Base-by-base conservation (phyloP, 2,797 vertebrate species). In the Malurus splendens region DNA sequence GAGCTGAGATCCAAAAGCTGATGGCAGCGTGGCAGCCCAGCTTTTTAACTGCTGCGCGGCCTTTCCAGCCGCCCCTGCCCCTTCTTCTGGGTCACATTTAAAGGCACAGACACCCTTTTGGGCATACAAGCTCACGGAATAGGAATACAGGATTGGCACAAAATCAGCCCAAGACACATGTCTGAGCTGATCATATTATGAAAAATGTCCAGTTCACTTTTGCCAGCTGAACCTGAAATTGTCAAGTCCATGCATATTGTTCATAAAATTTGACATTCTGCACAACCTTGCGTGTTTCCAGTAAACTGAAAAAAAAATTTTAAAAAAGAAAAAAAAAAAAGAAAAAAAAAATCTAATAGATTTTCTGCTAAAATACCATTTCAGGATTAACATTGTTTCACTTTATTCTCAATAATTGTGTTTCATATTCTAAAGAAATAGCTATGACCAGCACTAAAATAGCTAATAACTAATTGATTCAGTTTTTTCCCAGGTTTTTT, bases 341-440 rank as follows among this genome's bases (percentile, higher is more conserved):
- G 30, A 22, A 6, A 14, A 30, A 10, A 15, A 19, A 10, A 38
- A 14, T 3, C 10, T 0, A 41, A 52, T 3, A 18, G 4, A 41
- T 50, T 62, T 62, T 13, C 10, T 70, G 7, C 32, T 64, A 51
- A 87, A 83, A 62, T 25, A 11, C 4, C 18, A 2, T 52, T 71
- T 52, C 17, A 72, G 8, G 4, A 54, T 42, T 47, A 56, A 18
- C 1, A 6, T 27, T 50, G 38, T 51, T 68, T 47, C 6, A 39
- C 12, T 75, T 84, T 68, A 24, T n/a, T 20, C 17, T 74, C 13
- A 10, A 10, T 57, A 45, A 32, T 6, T 59, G 18, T 70, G 3
- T 51, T 76, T 73, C 2, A 1, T 64, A 50, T 59, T 62, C 61
- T 64, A 56, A 86, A 70, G n/a, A 50, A 66, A 42, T 25, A 45